Evolutionary conservation across 2,888 invertebrate species (phyloP).

Genomic region (Nysson spinosus): DNA sequence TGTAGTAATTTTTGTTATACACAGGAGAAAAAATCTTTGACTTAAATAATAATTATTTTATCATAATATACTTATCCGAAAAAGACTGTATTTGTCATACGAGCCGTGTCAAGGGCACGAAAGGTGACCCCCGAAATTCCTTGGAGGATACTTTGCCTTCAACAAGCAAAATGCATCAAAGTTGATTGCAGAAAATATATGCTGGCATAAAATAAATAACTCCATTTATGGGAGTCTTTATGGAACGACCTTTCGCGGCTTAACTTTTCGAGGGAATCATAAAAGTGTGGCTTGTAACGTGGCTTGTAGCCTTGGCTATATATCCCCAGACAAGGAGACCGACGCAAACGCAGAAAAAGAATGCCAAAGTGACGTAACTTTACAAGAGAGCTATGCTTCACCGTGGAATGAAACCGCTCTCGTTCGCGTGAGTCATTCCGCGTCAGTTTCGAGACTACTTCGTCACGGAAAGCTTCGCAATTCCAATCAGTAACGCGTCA

Average conservation of each 20-base stretch:
- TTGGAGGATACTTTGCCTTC: too few relatives aligned
- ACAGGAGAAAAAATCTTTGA: too few relatives aligned
- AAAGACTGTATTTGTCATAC: too few relatives aligned
- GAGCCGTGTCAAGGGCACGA: too few relatives aligned
- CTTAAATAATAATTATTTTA: too few relatives aligned
- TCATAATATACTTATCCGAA: too few relatives aligned
- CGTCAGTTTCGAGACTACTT: slow-evolving; percentile 35
- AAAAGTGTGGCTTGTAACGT: slow-evolving; percentile 7
- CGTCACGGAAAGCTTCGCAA: slow-evolving; percentile 30
- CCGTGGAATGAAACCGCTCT: slow-evolving; percentile 37
- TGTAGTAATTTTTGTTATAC: too few relatives aligned
- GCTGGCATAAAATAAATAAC: too few relatives aligned
- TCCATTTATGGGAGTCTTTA: background rate
- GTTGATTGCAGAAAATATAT: too few relatives aligned
- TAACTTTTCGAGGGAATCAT: slow-evolving; percentile 4
- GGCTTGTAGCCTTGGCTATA: too few relatives aligned
- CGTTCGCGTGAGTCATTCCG: slow-evolving; percentile 42
- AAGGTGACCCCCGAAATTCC: too few relatives aligned
- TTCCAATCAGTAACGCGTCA: slow-evolving; percentile 13
- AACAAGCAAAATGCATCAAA: too few relatives aligned
- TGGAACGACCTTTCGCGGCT: slow-evolving; percentile 14
- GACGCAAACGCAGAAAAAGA: slow-evolving; percentile 26
- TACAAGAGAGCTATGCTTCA: slow-evolving; percentile 26
- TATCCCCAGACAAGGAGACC: slow-evolving; percentile 6
- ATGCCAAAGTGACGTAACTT: slow-evolving; percentile 33